These are phyloP conservation scores for Australoheros facetus DNA, from an alignment of 2,797 vertebrate species.

Conservation along the genomic window DNA sequence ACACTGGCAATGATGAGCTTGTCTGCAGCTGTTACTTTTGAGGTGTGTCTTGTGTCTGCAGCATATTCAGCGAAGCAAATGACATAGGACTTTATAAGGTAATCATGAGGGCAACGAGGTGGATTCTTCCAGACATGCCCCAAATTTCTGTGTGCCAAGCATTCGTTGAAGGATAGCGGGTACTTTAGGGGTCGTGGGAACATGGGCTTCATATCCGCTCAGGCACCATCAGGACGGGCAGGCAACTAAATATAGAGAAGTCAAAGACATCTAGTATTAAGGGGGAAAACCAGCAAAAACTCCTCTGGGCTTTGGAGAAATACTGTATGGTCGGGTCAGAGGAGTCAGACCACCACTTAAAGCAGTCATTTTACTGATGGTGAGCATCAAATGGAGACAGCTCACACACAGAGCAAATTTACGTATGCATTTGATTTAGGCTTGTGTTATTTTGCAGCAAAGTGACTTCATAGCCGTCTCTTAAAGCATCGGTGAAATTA, in stretches of 20 bases:
- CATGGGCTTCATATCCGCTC: conserved; percentile 81
- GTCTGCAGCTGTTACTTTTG: conserved; percentile 14
- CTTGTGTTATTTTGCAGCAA: background rate
- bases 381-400: background rate
- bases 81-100: conserved; percentile 82
- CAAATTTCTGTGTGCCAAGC: conserved; percentile 75
- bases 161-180: conserved; percentile 70
- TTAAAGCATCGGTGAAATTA: background rate
- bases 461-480: background rate
- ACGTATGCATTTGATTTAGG: conserved; percentile 5
- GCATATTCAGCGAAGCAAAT: background rate
- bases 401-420: background rate
- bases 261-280: conserved; percentile 73
- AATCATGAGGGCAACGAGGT: conserved; percentile 69
- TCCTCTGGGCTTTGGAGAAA: conserved; percentile 66
- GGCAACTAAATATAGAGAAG: conserved; percentile 87
- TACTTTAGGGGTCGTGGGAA: conserved; percentile 88
- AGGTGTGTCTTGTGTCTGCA: conserved; percentile 41
- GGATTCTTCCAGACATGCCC: conserved; percentile 75
- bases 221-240: conserved; percentile 82
- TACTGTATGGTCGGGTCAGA: conserved; percentile 37
- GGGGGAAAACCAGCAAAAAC: conserved; percentile 71
- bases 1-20: background rate
- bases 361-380: background rate
- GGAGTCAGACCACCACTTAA: conserved; percentile 47